Base-by-base conservation (phyloP, 2,113 vertebrate species). In the Sinocyclocheilus anophthalmus region DNA sequence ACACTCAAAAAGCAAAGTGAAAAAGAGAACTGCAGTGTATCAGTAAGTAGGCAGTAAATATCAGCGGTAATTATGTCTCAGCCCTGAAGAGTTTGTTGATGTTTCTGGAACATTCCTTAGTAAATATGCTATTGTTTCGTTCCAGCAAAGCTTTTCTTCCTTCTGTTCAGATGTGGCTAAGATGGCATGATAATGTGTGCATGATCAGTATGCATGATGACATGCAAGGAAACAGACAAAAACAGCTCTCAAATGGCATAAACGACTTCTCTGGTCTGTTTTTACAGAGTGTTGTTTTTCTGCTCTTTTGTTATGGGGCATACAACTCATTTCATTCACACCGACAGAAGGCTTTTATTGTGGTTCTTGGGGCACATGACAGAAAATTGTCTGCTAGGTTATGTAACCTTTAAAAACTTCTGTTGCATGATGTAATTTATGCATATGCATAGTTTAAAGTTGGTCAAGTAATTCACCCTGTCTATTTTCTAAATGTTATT, bases 51-150 rank as follows among this genome's bases (percentile, higher is more conserved):
- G 12, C 22, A 65, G 30, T 57, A 26, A 76, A 84, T 42, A 84
- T 48, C 57, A 4, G 59, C 20, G 33, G 45, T 82, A 53, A 82
- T 53, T 69, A 16, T 80, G 5, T 70, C 63, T 69, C 24, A 22
- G n/a, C 37, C 14, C 39, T 76, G 12, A 63, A 79, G 33, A 9
- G 39, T 53, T 82, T 82, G 63, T 70, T 82, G 26, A 70, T 59
- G 50, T 70, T 81, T n/a, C 77, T 79, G 26, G 77, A 85, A 80
- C 48, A 80, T 81, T 81, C 50, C 24, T 59, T 7, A 55, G n/a
- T 61, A 61, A 67, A 59, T 48, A 55, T 84, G 55, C 16, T 73
- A 24, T 81, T 50, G 42, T 67, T 70, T 70, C 63, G 33, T 82
- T 82, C 24, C 26, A 48, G 59, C n/a, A 24, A 14, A 53, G 13